phyloP scores from a whole-genome alignment of 2,797 vertebrate genomes.

The Eulemur mongoz region DNA sequence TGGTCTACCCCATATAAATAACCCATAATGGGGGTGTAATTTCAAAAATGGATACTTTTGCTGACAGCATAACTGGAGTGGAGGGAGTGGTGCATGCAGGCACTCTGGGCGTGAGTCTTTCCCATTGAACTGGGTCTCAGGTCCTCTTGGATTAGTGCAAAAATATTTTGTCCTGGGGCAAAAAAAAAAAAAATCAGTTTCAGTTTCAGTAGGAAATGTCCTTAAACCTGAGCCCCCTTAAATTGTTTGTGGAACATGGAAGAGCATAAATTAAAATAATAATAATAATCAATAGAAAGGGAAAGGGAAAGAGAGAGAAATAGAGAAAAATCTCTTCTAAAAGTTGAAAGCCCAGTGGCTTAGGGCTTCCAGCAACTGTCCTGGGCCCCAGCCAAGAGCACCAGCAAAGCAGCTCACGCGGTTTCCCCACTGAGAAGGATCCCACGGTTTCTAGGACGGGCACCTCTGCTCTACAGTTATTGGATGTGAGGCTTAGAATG shows the following conservation, averaged over 20 bases:
- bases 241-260: background rate
- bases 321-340: background rate
- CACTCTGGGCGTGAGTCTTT: background rate
- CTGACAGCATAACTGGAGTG: constrained; percentile 23
- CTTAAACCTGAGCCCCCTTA: background rate
- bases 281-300: background rate
- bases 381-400: background rate
- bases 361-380: background rate
- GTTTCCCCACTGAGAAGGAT: too few relatives aligned
- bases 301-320: background rate
- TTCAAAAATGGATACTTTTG: constrained; percentile 60
- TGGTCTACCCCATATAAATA: constrained; percentile 43
- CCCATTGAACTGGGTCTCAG: background rate
- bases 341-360: background rate
- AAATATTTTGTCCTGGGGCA: background rate
- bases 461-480: background rate
- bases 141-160: background rate
- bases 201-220: background rate
- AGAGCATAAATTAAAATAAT: background rate
- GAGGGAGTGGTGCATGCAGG: background rate
- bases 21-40: background rate
- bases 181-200: background rate
- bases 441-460: background rate
- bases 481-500: background rate
- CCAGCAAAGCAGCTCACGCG: background rate